phyloP scores from a whole-genome alignment of 2,113 vertebrate species.

The Microcebus lehilahytsara region DNA sequence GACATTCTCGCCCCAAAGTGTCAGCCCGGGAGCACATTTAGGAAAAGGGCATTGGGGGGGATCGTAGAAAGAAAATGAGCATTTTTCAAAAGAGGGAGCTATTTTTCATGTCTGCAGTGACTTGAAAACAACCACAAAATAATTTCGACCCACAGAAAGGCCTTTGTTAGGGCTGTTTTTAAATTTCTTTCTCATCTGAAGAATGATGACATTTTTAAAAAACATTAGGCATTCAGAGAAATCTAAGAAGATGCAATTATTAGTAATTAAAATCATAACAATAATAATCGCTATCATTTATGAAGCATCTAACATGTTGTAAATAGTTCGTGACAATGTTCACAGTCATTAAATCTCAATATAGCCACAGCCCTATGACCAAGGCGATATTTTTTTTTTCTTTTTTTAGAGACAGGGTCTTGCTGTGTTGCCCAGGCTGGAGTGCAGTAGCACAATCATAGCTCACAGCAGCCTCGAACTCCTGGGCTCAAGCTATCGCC shows the following conservation, averaged over 20 bases:
- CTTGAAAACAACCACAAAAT: not conserved
- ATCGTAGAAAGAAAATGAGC: not conserved
- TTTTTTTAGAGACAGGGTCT: too few relatives aligned
- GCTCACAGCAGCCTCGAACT: too few relatives aligned
- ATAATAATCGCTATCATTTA: not conserved
- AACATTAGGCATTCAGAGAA: not conserved
- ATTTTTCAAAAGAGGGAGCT: not conserved
- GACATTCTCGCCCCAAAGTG: not conserved
- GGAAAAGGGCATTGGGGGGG: not conserved
- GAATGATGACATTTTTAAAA: not conserved
- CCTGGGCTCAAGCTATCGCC: too few relatives aligned
- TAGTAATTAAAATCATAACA: not conserved
- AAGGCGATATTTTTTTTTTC: not conserved
- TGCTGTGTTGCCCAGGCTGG: too few relatives aligned
- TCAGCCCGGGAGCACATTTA: not conserved
- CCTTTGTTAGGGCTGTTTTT: not conserved
- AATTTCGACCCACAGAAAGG: not conserved
- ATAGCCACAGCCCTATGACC: not conserved
- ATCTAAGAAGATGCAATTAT: not conserved
- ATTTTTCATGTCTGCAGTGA: conserved; percentile 17
- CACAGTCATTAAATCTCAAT: not conserved
- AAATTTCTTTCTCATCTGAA: conserved; percentile 24
- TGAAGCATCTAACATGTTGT: not conserved
- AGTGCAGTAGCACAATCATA: too few relatives aligned
- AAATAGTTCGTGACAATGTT: not conserved